Evolutionary conservation across 2,113 vertebrate species (phyloP), one percentile per base, ranked within the genome.

Genomic region (Syngnathoides biaculeatus): DNA sequence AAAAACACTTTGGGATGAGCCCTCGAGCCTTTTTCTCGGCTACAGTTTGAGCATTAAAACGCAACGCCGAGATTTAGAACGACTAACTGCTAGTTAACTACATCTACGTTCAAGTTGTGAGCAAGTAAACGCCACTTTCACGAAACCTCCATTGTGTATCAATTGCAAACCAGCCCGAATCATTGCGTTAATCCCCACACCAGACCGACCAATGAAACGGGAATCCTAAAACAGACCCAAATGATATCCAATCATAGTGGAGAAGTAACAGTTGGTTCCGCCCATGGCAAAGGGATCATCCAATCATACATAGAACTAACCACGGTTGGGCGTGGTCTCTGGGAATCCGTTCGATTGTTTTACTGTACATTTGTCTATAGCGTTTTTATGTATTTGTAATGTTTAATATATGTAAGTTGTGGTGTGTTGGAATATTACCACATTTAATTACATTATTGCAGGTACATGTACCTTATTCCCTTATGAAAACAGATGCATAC

Each of bases 141-240:
- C 65, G 74, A 53, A 30, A 74, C 69, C 80, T 89, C 80, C 82
- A 81, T 79, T 86, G 79, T 58, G 67, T 75, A 78, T 79, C 78
- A 3, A 86, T 79, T 80, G 72, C 14, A 74, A 75, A 52, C 17
- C 64, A 64, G 67, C 55, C 2, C 40, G 19, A 65, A 14, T 62
- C 68, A 68, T 73, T 26, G 45, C 66, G 52, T 78, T 83, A 86
- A 84, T 82, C 72, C 55, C 53, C 67, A 50, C 48, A 8, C 58
- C 15, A 27, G 56, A 50, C 22, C 22, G 68, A 50, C 90, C 81
- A 89, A 89, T 86, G 2, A 66, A 0, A 48, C 0, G 11, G 14
- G 15, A 8, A 30, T 10, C 42, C 11, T 0, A 2, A 71, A 66
- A 89, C 47, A 1, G 84, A 78, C 80, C 27, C 67, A 1, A 3